Percentiles rank a stretch among this genome's conserved stretches.
Evolutionary conservation across 2,888 invertebrate species (phyloP).

Genomic region (Ernsta delagoae): DNA sequence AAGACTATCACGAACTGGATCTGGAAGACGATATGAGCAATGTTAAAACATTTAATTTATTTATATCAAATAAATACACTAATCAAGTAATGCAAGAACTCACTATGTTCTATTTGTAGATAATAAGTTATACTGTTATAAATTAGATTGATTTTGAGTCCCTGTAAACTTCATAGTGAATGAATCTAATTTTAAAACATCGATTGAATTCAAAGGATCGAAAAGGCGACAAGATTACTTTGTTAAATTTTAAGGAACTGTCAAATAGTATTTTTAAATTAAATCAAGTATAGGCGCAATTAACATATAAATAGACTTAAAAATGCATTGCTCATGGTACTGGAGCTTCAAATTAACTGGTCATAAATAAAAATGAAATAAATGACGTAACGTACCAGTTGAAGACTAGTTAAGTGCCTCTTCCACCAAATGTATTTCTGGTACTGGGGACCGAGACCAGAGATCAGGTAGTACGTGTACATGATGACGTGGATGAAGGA

Average conservation of each 20-base stretch:
- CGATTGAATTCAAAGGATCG: too few species aligned
- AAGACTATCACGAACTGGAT: conserved; percentile 91
- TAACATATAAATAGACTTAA: neutral
- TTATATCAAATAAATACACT: too few species aligned
- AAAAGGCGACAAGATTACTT: too few species aligned
- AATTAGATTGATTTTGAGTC: too few species aligned
- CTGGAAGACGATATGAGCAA: conserved; percentile 63
- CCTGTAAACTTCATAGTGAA: too few species aligned
- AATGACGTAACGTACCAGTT: conserved; percentile 85
- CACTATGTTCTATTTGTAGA: neutral
- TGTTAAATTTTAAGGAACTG: too few species aligned
- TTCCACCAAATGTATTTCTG: conserved; percentile 98
- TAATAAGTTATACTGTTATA: neutral
- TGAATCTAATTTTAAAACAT: too few species aligned
- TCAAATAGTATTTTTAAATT: too few species aligned
- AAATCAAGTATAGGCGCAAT: neutral
- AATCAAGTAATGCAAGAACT: too few species aligned
- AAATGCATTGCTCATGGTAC: neutral
- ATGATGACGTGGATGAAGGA: conserved; percentile 96
- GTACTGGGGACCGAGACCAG: conserved; percentile 94
- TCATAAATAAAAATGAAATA: neutral
- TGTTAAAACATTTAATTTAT: neutral
- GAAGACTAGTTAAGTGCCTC: conserved; percentile 93
- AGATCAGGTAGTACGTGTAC: conserved; percentile 95
- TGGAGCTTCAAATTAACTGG: neutral